Percentiles rank a stretch among this genome's conserved stretches.
These are phyloP conservation scores for Sitobion miscanthi DNA, from an alignment of 1,140 invertebrate species.

Conservation along the genomic window DNA sequence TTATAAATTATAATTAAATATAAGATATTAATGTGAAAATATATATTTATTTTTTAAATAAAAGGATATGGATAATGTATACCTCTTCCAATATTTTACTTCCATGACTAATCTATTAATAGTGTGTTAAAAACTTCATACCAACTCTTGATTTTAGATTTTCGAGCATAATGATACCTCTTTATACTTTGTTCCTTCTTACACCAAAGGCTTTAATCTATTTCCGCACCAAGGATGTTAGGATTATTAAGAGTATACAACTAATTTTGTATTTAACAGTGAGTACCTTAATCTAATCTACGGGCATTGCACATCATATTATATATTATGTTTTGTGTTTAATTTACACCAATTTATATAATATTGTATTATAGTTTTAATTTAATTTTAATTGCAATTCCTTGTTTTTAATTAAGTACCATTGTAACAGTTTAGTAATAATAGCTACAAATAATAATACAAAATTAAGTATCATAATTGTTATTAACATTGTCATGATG, in stretches of 20 bases:
- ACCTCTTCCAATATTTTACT: neutral
- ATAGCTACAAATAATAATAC: too few species aligned
- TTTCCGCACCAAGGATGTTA: neutral
- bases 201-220: neutral
- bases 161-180: neutral
- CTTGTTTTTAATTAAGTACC: neutral
- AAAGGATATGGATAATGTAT: too few species aligned
- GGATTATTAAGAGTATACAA: neutral
- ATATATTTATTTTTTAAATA: neutral
- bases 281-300: too few species aligned
- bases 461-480: neutral
- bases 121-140: neutral
- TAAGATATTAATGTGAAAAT: neutral
- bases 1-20: too few species aligned
- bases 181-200: neutral
- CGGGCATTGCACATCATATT: too few species aligned
- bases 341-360: neutral
- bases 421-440: too few species aligned
- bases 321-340: neutral
- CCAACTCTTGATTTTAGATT: neutral
- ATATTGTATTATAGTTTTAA: neutral
- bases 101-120: neutral
- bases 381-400: neutral
- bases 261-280: neutral
- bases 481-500: neutral